Evolutionary conservation across 2,888 invertebrate species (phyloP), one percentile per base, ranked within the genome.

Genomic region (Dichetophora obliterata): DNA sequence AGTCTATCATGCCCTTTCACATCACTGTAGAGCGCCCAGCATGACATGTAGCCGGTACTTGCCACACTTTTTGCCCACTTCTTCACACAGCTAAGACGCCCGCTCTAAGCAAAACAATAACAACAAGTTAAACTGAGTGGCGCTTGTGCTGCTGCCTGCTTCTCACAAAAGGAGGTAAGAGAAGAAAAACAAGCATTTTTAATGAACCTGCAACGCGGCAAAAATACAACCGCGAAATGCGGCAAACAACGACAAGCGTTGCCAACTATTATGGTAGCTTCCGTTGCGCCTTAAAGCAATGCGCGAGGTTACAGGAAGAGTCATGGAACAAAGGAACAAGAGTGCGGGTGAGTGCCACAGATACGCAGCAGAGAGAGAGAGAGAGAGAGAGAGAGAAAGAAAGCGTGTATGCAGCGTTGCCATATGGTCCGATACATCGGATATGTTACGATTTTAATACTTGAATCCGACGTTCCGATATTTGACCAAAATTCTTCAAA

Each of bases 211-310:
- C 37, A 16, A 43, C 22, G 48, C 68, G 48, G 48, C 22, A 50
- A 27, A 43, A 27, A 48, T 52, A 69, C 14, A 69, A 69, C 71
- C 71, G 57, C 71, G 37, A 57, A 71, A 57, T 71, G 71, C 71
- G 34, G 71, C 57, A 57, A 54, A 31, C 54, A 54, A 52, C n/a
- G 48, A 43, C 50, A 68, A 68, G 68, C 27, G 68, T 68, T 68
- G 37, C 50, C 68, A 68, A 68, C 50, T 68, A 68, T 48, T 27
- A 24, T 68, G 22, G 3, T 16, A 24, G 48, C 14, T 48, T 48
- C 11, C 22, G 43, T 68, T 24, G 19, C 6, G 11, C 11, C 19
- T 16, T 16, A 16, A 14, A 24, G 19, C 24, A 24, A 50, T 24
- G 48, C 16, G 5, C 48, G 24, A 5, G 24, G 50, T 24, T 50